Evolutionary conservation across 2,797 vertebrate species (phyloP).

Genomic region (Taeniopygia guttata): DNA sequence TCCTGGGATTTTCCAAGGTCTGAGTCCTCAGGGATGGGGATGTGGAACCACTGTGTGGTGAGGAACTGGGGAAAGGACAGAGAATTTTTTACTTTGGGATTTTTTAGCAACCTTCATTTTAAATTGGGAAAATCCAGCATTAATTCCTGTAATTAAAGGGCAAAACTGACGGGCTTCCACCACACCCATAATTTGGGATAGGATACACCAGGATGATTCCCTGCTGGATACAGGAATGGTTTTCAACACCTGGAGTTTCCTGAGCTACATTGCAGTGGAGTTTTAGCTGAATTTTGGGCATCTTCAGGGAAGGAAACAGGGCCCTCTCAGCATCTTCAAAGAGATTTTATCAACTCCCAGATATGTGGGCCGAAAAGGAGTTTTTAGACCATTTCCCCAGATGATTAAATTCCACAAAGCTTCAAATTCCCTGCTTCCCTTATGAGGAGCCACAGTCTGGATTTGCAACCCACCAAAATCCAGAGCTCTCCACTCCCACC

Average conservation of each 20-base stretch:
- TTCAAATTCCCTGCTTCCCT: not conserved
- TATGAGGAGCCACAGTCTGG: not conserved
- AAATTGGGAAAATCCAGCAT: not conserved
- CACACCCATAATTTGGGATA: not conserved
- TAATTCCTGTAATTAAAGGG: not conserved
- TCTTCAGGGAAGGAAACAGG: not conserved
- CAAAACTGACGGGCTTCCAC: not conserved
- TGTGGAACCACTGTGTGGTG: not conserved
- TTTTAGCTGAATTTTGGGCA: not conserved
- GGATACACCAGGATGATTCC: not conserved
- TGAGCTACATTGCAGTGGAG: fast-evolving
- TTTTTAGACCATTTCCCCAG: not conserved
- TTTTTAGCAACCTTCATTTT: not conserved
- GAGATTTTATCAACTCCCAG: not conserved
- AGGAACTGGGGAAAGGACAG: not conserved
- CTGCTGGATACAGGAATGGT: not conserved
- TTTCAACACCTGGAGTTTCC: not conserved
- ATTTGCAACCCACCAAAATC: not conserved
- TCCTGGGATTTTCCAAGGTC: not conserved
- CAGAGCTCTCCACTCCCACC: not conserved
- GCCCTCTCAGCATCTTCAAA: not conserved
- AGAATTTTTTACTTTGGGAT: not conserved
- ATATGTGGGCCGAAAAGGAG: not conserved
- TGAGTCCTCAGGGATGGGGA: not conserved
- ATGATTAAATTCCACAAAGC: not conserved